These are phyloP conservation scores for Pseudopodoces humilis DNA, from an alignment of 2,113 vertebrate species.

Conservation along the genomic window DNA sequence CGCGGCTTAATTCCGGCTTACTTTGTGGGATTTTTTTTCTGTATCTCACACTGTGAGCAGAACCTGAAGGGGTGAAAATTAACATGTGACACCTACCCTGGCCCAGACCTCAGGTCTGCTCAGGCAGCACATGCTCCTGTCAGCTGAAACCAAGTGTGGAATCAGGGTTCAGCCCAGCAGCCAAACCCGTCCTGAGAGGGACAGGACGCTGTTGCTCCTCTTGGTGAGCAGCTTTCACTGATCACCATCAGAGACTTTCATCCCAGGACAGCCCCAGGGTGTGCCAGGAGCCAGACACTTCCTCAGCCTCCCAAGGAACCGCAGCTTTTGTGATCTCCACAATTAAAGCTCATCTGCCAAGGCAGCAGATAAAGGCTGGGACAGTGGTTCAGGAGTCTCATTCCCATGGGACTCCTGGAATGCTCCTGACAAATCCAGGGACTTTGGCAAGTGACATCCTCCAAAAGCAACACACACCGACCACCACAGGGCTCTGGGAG, in stretches of 20 bases:
- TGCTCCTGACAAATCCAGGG: neutral
- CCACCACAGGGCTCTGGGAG: neutral
- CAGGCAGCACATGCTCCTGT: rapidly evolving
- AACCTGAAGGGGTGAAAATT: neutral
- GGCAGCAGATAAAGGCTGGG: neutral
- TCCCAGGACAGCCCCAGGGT: neutral
- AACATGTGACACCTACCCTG: neutral
- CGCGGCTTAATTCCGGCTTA: neutral
- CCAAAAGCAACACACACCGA: neutral
- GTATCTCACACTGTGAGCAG: neutral
- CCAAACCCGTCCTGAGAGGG: neutral
- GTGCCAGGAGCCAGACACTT: neutral
- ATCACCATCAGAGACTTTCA: neutral
- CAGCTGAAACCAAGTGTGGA: neutral
- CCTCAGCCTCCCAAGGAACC: neutral
- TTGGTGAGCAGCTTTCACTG: neutral
- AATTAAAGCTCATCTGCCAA: neutral
- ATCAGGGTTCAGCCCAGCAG: neutral
- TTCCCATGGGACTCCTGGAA: neutral
- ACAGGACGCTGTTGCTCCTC: neutral
- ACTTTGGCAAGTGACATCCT: neutral
- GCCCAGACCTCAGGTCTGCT: neutral
- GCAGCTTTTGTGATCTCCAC: neutral
- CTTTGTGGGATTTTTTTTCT: neutral
- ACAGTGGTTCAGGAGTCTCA: neutral